These are phyloP conservation scores for Nymphalis io DNA, from an alignment of 1,140 invertebrate genomes.

Conservation along the genomic window DNA sequence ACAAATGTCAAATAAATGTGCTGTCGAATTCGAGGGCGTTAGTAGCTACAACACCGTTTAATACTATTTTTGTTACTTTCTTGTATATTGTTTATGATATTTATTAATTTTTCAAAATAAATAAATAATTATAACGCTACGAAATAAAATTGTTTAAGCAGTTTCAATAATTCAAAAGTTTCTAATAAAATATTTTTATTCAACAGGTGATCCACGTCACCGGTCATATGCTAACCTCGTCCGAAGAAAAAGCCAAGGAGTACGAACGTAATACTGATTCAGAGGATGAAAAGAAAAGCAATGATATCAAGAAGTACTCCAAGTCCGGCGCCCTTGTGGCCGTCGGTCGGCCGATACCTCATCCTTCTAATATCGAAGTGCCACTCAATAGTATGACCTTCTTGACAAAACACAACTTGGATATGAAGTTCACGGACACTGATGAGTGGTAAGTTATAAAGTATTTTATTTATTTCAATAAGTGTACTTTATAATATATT, in stretches of 20 bases:
- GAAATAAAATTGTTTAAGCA: too few species aligned
- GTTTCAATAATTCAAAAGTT: not conserved
- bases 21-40: too few species aligned
- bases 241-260: constrained; percentile 56
- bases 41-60: too few species aligned
- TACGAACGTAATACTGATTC: constrained; percentile 29
- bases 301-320: constrained; percentile 46
- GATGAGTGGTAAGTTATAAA: constrained; percentile 91
- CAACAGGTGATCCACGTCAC: constrained; percentile 92
- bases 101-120: too few species aligned
- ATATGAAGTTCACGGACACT: constrained; percentile 96
- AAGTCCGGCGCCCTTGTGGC: constrained; percentile 85
- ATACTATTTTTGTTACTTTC: too few species aligned
- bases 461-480: not conserved
- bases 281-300: constrained; percentile 57
- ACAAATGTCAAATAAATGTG: too few species aligned
- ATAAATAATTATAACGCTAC: too few species aligned
- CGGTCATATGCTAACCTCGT: constrained; percentile 86
- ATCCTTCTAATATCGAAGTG: constrained; percentile 95
- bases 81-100: too few species aligned
- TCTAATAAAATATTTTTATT: not conserved
- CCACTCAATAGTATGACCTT: constrained; percentile 94
- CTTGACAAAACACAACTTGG: constrained; percentile 93
- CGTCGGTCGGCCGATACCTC: constrained; percentile 93
- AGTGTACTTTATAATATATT: too few species aligned